Conservation (phyloP, 2,113 vertebrate genomes). For the Aleadryas rufinucha region DNA sequence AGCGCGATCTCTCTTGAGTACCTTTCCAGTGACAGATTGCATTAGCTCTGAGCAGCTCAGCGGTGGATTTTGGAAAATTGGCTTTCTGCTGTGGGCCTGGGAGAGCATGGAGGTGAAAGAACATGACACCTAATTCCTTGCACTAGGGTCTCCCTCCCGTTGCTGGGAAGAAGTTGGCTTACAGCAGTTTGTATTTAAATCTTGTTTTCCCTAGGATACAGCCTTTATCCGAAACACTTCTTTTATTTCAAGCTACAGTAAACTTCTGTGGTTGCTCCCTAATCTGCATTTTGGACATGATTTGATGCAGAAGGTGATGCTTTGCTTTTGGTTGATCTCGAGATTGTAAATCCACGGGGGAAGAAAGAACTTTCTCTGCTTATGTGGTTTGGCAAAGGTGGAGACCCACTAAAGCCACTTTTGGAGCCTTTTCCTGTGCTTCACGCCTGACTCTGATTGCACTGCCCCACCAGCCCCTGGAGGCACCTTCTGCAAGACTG, state of each 20-base stretch:
- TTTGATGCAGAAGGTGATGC: background rate
- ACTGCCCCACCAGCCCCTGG: background rate
- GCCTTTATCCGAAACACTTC: background rate
- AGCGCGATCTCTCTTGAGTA: rapidly evolving
- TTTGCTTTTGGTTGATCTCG: background rate
- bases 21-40: background rate
- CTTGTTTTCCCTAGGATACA: background rate
- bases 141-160: background rate
- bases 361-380: background rate
- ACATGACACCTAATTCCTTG: background rate
- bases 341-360: background rate
- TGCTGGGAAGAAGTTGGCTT: background rate
- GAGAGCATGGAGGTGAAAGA: background rate
- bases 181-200: background rate
- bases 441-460: background rate
- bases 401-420: background rate
- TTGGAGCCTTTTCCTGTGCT: background rate
- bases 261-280: background rate
- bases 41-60: background rate
- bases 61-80: background rate
- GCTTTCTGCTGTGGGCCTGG: background rate
- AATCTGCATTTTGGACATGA: background rate
- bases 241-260: background rate
- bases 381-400: background rate
- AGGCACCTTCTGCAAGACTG: background rate